These are phyloP conservation scores for Erythrocercus mccallii DNA, from an alignment of 2,113 vertebrate genomes.

Conservation along the genomic window DNA sequence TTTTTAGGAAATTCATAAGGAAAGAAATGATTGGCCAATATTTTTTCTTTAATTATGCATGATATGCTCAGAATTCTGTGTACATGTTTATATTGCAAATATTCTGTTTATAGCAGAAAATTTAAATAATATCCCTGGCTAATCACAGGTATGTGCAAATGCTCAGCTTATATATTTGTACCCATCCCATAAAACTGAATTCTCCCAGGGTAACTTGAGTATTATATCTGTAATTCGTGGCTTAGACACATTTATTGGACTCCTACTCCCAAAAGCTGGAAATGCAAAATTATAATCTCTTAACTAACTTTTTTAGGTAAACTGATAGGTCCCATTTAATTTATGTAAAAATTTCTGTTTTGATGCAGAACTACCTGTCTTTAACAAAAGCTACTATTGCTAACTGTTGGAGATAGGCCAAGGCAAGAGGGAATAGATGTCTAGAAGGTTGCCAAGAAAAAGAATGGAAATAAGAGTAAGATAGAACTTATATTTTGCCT, in stretches of 20 bases:
- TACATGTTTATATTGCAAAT: background rate
- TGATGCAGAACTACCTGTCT: constrained; percentile 23
- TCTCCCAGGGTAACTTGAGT: background rate
- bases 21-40: background rate
- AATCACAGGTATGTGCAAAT: background rate
- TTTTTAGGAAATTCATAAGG: background rate
- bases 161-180: background rate
- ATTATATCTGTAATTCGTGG: background rate
- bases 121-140: background rate
- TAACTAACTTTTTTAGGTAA: constrained; percentile 39
- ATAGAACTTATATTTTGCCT: background rate
- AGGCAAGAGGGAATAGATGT: background rate
- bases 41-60: background rate
- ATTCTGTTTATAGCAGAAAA: background rate
- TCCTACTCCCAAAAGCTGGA: background rate
- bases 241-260: background rate
- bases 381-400: constrained; percentile 28
- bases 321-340: constrained; percentile 5
- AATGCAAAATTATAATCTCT: background rate
- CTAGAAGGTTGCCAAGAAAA: constrained; percentile 11
- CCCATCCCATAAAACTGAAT: background rate
- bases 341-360: background rate
- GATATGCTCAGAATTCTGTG: background rate
- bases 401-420: constrained; percentile 30
- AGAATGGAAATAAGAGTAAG: background rate